Evolutionary conservation across 2,888 invertebrate genomes (phyloP).

Genomic region (Scrobipalpa atriplicella): DNA sequence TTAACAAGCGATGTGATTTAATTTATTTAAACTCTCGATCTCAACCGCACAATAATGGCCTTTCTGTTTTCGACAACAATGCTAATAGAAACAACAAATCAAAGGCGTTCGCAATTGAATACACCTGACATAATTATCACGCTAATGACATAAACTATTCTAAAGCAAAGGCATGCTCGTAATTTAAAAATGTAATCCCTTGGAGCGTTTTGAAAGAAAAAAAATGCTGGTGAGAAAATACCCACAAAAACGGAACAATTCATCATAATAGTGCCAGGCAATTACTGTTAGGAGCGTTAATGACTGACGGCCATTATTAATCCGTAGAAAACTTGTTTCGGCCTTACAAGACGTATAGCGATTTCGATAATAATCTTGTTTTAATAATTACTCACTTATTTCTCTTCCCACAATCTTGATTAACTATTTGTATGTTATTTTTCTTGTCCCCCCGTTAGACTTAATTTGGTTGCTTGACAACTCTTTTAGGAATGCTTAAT

Average conservation of each 20-base stretch:
- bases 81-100: constrained; percentile 5
- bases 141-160: constrained; percentile 55
- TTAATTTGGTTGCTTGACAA: constrained; percentile 74
- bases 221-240: constrained; percentile 62
- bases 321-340: constrained; percentile 75
- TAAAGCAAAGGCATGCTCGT: constrained; percentile 48
- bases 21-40: constrained; percentile 6
- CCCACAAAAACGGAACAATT: constrained; percentile 75
- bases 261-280: constrained; percentile 78
- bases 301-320: constrained; percentile 76
- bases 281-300: constrained; percentile 80
- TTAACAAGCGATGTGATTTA: constrained; percentile 15
- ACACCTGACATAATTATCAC: constrained; percentile 53
- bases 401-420: constrained; percentile 77
- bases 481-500: constrained; percentile 72
- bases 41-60: neutral
- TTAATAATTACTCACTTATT: constrained; percentile 78
- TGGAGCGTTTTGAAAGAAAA: constrained; percentile 60
- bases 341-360: constrained; percentile 70
- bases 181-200: constrained; percentile 65
- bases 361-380: constrained; percentile 81
- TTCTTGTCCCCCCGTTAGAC: constrained; percentile 61
- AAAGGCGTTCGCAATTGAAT: constrained; percentile 40
- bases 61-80: neutral
- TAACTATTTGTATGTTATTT: constrained; percentile 75